phyloP scores from a whole-genome alignment of 2,113 vertebrate species.

The Hyaena hyaena region DNA sequence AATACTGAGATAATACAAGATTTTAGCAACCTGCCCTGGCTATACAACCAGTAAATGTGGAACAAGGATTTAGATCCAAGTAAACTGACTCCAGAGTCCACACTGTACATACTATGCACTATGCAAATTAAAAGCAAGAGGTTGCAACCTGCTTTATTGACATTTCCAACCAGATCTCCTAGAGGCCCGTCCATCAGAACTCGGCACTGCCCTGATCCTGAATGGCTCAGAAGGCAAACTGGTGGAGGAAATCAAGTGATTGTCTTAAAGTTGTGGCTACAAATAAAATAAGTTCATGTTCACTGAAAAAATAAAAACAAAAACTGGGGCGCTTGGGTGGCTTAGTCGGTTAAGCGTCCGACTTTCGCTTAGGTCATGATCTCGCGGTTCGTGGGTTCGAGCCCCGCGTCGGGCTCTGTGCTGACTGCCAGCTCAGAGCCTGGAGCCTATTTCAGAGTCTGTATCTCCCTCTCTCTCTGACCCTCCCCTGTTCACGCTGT shows the following conservation, averaged over 20 bases:
- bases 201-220: not conserved
- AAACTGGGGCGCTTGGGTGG: no score
- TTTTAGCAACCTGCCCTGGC: not conserved
- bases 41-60: not conserved
- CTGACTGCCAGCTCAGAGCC: no score
- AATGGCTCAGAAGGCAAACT: not conserved
- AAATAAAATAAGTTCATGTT: conserved; percentile 5
- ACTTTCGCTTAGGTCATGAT: no score
- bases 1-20: not conserved
- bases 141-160: not conserved
- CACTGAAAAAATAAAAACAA: not conserved
- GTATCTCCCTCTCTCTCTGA: no score
- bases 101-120: not conserved
- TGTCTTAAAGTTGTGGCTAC: not conserved
- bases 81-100: not conserved
- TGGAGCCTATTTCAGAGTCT: no score
- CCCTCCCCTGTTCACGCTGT: no score
- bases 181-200: not conserved
- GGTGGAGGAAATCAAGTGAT: not conserved
- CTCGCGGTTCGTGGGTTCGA: no score
- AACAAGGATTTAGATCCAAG: not conserved
- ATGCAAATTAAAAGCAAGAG: not conserved
- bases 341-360: no score
- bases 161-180: not conserved
- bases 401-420: no score